Evolutionary conservation across 2,888 invertebrate species (phyloP).

Genomic region (Esperia sulphurella): DNA sequence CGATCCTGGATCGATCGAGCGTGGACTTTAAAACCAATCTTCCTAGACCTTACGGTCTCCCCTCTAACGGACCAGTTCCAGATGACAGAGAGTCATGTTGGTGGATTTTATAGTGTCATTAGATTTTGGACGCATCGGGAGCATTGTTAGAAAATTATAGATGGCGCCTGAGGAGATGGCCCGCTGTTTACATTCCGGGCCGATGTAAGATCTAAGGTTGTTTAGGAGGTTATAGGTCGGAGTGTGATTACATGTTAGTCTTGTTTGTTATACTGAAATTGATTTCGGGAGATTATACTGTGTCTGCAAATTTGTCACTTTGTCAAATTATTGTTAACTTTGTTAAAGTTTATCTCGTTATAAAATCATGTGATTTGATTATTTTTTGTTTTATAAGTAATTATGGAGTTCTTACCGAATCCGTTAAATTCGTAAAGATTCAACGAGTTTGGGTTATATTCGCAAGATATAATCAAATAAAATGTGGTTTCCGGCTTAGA

Average conservation of each 20-base stretch:
- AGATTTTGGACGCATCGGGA: constrained; percentile 50
- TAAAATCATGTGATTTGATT: too few species aligned
- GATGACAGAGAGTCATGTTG: not conserved
- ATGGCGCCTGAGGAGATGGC: constrained; percentile 75
- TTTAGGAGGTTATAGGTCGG: constrained; percentile 68
- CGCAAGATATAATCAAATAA: not conserved
- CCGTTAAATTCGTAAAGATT: not conserved
- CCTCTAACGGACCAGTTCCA: not conserved
- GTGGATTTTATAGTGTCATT: constrained; percentile 24
- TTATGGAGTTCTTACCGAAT: too few species aligned
- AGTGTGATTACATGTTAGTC: constrained; percentile 65
- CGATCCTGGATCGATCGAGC: constrained; percentile 69
- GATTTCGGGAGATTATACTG: constrained; percentile 34
- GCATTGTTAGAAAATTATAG: constrained; percentile 76
- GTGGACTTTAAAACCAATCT: constrained; percentile 50
- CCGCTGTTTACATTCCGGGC: constrained; percentile 73
- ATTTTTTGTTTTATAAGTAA: too few species aligned
- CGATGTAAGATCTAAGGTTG: constrained; percentile 62
- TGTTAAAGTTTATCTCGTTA: too few species aligned
- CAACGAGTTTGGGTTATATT: not conserved
- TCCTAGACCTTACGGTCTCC: constrained; percentile 18
- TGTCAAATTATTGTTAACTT: too few species aligned
- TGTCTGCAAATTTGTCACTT: too few species aligned
- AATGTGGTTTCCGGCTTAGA: too few species aligned
- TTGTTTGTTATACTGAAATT: constrained; percentile 63